A percentile compares a stretch with the other conserved stretches of the same genome.
These are phyloP conservation scores for Priapulus caudatus DNA, from an alignment of 2,888 invertebrate species.

Conservation along the genomic window DNA sequence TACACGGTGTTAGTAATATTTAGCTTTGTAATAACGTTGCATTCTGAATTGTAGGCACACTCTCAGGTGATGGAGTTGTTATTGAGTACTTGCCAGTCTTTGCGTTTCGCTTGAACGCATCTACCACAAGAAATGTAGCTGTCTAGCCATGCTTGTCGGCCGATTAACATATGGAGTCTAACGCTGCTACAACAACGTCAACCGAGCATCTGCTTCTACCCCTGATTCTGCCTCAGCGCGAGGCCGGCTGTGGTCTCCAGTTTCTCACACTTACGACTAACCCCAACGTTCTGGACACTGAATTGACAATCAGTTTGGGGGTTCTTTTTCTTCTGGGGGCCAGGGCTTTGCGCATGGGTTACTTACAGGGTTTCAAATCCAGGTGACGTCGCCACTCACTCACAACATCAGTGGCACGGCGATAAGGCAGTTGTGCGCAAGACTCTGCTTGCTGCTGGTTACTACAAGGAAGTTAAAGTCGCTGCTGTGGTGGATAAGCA, in stretches of 20 bases:
- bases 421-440: slow-evolving; percentile 94
- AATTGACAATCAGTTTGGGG: too few relatives aligned
- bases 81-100: slow-evolving; percentile 79
- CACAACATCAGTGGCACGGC: slow-evolving; percentile 99
- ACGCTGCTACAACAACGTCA: slow-evolving; percentile 94
- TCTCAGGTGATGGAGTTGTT: slow-evolving; percentile 79
- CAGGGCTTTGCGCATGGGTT: slow-evolving; percentile 94
- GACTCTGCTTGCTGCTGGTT: slow-evolving; percentile 87
- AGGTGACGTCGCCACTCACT: slow-evolving; percentile 92
- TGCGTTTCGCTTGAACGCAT: slow-evolving; percentile 88
- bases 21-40: too few relatives aligned
- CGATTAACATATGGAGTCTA: slow-evolving; percentile 80
- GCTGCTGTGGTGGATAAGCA: slow-evolving; percentile 86
- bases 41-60: slow-evolving; percentile 61
- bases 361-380: slow-evolving; percentile 88
- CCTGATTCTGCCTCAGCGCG: slow-evolving; percentile 69
- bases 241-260: slow-evolving; percentile 42
- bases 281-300: too few relatives aligned
- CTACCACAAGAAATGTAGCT: slow-evolving; percentile 82
- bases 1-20: too few relatives aligned
- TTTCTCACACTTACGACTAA: slow-evolving; percentile 35
- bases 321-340: too few relatives aligned
- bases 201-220: slow-evolving; percentile 80
- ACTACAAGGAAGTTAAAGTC: slow-evolving; percentile 70
- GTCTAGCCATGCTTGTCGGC: too few relatives aligned